Evolutionary conservation across 2,888 invertebrate genomes (phyloP).

Genomic region (Drosophila eohydei): DNA sequence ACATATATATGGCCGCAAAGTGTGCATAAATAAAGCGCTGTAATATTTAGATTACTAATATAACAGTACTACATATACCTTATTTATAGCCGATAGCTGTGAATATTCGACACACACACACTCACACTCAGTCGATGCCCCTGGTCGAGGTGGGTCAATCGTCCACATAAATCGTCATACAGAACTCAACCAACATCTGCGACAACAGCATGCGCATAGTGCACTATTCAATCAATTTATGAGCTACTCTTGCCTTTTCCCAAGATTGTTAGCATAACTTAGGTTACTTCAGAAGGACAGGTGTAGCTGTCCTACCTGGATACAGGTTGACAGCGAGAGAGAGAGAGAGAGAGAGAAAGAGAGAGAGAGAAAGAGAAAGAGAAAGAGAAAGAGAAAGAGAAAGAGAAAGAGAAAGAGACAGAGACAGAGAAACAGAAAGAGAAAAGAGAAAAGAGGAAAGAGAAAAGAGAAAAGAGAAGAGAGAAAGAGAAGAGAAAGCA

Average conservation of each 20-base stretch:
- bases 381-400: no score
- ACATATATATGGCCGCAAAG: conserved; percentile 16
- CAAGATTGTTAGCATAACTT: background rate
- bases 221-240: background rate
- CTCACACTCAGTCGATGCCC: background rate
- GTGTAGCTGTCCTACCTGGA: background rate
- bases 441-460: no score
- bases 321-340: no score
- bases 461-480: no score
- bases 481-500: no score
- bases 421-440: no score
- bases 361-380: no score
- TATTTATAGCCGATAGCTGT: conserved; percentile 24
- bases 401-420: no score
- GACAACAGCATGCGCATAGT: conserved; percentile 8
- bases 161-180: conserved; percentile 29
- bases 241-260: background rate
- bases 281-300: background rate
- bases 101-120: conserved; percentile 7
- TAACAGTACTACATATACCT: conserved; percentile 23
- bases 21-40: conserved; percentile 42
- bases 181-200: conserved; percentile 18
- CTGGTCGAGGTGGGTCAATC: conserved; percentile 19
- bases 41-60: conserved; percentile 35
- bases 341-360: background rate